These are phyloP conservation scores for Zalophus californianus DNA, from an alignment of 2,797 vertebrate species.

Conservation along the genomic window DNA sequence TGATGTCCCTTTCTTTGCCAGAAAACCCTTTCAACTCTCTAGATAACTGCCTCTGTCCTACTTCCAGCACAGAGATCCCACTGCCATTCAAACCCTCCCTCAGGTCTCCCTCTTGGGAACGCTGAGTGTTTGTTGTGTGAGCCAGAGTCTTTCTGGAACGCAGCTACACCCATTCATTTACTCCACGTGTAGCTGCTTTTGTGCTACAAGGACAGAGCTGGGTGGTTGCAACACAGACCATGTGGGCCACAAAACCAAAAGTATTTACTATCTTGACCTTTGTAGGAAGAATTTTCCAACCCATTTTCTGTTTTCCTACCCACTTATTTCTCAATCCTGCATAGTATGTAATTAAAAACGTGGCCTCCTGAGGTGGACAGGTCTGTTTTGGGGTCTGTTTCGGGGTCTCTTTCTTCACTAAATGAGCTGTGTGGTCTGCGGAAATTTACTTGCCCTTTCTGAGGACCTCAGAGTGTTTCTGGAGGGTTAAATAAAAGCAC, in stretches of 20 bases:
- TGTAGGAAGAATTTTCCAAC: slow-evolving; percentile 16
- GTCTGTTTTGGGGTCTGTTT: background rate
- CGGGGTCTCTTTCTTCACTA: background rate
- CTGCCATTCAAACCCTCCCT: background rate
- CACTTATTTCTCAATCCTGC: slow-evolving; percentile 5
- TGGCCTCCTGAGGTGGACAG: background rate
- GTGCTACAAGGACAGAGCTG: background rate
- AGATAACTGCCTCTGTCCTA: background rate
- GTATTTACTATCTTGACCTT: slow-evolving; percentile 15
- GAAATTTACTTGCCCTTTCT: slow-evolving; percentile 1
- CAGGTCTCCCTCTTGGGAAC: background rate
- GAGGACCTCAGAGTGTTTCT: background rate
- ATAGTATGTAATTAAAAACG: background rate
- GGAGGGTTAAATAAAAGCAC: background rate
- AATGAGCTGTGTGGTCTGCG: background rate
- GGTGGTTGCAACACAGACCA: background rate
- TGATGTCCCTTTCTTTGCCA: background rate
- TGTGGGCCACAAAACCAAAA: background rate
- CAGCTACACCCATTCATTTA: background rate
- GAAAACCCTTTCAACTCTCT: background rate
- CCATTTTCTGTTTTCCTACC: background rate
- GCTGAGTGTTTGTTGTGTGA: background rate
- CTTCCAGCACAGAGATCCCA: background rate
- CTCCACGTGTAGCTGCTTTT: background rate
- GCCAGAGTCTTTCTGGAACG: background rate